A percentile compares a stretch with the other conserved stretches of the same genome.
Conservation (phyloP, 2,113 vertebrate genomes). For the Tor tambroides region DNA sequence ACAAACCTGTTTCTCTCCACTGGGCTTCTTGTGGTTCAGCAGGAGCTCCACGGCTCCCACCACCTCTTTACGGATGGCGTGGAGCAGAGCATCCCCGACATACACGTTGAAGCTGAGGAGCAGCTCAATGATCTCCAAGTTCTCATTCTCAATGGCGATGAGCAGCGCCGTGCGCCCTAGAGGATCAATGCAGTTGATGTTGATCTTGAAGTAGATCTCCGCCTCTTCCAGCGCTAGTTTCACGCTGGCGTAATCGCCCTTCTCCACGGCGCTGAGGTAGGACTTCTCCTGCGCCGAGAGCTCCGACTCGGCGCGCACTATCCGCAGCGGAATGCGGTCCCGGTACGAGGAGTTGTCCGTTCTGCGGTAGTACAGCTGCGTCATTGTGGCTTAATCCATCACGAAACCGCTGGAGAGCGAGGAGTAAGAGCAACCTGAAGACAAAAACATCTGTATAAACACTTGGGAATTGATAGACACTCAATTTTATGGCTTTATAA, state of each 20-base stretch:
- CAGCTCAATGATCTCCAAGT: slow-evolving; percentile 95
- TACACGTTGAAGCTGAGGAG: slow-evolving; percentile 91
- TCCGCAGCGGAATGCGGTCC: slow-evolving; percentile 91
- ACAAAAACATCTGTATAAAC: slow-evolving; percentile 32
- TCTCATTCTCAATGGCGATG: slow-evolving; percentile 98
- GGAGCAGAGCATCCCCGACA: slow-evolving; percentile 92
- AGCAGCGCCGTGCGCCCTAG: slow-evolving; percentile 95
- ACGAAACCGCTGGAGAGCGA: slow-evolving; percentile 60
- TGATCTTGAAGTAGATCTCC: slow-evolving; percentile 99
- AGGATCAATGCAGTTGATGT: slow-evolving; percentile 96
- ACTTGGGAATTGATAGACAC: slow-evolving; percentile 5
- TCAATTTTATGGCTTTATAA: slow-evolving; percentile 28
- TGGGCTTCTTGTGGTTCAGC: slow-evolving; percentile 94
- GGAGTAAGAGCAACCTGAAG: slow-evolving; percentile 61
- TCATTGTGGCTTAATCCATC: slow-evolving; percentile 79
- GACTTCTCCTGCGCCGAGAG: slow-evolving; percentile 88
- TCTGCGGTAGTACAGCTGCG: slow-evolving; percentile 92
- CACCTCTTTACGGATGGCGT: slow-evolving; percentile 95
- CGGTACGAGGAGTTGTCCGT: slow-evolving; percentile 82
- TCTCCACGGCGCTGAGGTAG: slow-evolving; percentile 91
- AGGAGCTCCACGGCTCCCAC: slow-evolving; percentile 95
- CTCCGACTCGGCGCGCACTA: slow-evolving; percentile 92
- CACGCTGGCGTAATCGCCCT: slow-evolving; percentile 93
- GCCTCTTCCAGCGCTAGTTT: slow-evolving; percentile 93
- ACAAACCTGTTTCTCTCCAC: slow-evolving; percentile 93